phyloP scores from a whole-genome alignment of 2,113 vertebrate genomes.

The Ictalurus punctatus region DNA sequence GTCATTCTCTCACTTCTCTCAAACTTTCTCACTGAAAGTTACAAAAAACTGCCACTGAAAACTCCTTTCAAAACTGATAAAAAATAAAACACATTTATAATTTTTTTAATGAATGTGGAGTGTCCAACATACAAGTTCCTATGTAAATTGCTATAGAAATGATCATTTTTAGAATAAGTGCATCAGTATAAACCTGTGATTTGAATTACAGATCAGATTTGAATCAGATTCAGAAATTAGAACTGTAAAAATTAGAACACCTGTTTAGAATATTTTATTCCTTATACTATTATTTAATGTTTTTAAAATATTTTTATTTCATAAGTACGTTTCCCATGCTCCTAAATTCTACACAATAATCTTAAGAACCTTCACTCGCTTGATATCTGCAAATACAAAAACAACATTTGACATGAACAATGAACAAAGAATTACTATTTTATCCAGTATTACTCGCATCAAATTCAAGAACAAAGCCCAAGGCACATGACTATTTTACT shows the following conservation, averaged over 20 bases:
- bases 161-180: background rate
- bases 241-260: background rate
- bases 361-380: background rate
- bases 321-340: background rate
- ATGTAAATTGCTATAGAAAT: background rate
- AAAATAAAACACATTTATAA: background rate
- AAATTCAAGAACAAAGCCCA: conserved; percentile 27
- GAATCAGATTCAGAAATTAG: background rate
- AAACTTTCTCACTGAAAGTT: background rate
- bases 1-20: background rate
- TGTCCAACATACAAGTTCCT: background rate
- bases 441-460: conserved; percentile 1
- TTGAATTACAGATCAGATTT: background rate
- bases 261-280: background rate
- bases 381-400: background rate
- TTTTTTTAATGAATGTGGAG: background rate
- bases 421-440: conserved; percentile 28
- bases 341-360: background rate
- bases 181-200: background rate
- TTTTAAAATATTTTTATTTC: background rate
- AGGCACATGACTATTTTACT: conserved; percentile 34
- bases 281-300: background rate
- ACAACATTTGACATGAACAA: conserved; percentile 27
- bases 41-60: background rate
- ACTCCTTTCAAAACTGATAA: background rate